These are phyloP conservation scores for Pantherophis alleghaniensis DNA, from an alignment of 2,797 vertebrate species.

Conservation along the genomic window DNA sequence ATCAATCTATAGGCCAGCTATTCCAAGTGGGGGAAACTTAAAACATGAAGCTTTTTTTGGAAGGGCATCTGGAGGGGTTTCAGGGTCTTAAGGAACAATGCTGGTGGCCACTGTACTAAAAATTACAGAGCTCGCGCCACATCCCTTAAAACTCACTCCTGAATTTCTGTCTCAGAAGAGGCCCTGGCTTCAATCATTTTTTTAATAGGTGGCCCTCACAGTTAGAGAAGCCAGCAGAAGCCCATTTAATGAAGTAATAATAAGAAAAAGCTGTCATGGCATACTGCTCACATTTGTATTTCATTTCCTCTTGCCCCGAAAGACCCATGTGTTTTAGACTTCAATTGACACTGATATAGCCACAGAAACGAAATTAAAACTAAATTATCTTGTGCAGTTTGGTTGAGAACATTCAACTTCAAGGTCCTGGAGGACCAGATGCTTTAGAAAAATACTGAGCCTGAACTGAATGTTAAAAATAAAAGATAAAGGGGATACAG, in stretches of 20 bases:
- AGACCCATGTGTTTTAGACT: not conserved
- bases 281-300: not conserved
- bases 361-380: not conserved
- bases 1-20: not conserved
- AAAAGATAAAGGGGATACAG: too few relatives aligned
- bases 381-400: not conserved
- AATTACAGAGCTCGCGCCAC: not conserved
- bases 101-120: not conserved
- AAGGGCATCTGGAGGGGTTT: not conserved
- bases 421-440: not conserved
- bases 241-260: not conserved
- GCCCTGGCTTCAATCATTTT: not conserved
- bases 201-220: not conserved
- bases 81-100: not conserved
- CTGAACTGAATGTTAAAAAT: too few relatives aligned
- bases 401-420: not conserved
- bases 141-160: not conserved
- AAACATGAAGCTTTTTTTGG: not conserved
- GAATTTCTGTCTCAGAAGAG: not conserved
- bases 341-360: not conserved
- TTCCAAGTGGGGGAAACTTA: not conserved
- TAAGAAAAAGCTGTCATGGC: not conserved
- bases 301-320: not conserved
- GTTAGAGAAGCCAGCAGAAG: not conserved
- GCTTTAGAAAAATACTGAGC: not conserved